Evolutionary conservation across 2,888 invertebrate species (phyloP).

Genomic region (Spicauda simplicius): DNA sequence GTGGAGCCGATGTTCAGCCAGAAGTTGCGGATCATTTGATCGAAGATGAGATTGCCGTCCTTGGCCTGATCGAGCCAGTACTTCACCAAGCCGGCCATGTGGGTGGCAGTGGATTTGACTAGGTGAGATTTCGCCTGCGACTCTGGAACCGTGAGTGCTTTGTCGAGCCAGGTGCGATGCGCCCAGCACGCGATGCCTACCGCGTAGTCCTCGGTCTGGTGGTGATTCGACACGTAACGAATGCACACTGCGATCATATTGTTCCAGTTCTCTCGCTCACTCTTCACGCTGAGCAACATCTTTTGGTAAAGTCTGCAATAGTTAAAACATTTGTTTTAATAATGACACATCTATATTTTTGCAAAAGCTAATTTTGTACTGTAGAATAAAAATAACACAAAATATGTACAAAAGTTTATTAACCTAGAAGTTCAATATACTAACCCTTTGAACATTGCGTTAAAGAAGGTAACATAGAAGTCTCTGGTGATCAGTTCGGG

Average conservation of each 20-base stretch:
- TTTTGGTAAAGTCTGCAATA: slow-evolving; percentile 4
- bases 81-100: slow-evolving; percentile 58
- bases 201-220: slow-evolving; percentile 49
- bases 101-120: slow-evolving; percentile 34
- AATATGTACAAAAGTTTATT: no score
- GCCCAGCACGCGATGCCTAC: slow-evolving; percentile 48
- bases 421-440: no score
- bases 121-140: background rate
- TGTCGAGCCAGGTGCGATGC: slow-evolving; percentile 61
- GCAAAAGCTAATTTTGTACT: no score
- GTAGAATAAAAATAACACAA: no score
- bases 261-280: slow-evolving; percentile 88
- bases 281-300: slow-evolving; percentile 72
- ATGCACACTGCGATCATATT: slow-evolving; percentile 90
- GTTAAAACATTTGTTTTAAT: background rate
- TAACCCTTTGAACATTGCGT: slow-evolving; percentile 59
- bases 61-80: slow-evolving; percentile 62
- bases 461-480: slow-evolving; percentile 88
- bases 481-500: slow-evolving; percentile 73
- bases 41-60: slow-evolving; percentile 52
- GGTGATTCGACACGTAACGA: slow-evolving; percentile 63
- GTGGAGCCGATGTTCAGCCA: slow-evolving; percentile 71
- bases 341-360: no score
- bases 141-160: slow-evolving; percentile 41
- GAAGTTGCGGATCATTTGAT: slow-evolving; percentile 63